Conservation (phyloP, 1,140 invertebrate genomes). For the Ceratosolen fusciceps region DNA sequence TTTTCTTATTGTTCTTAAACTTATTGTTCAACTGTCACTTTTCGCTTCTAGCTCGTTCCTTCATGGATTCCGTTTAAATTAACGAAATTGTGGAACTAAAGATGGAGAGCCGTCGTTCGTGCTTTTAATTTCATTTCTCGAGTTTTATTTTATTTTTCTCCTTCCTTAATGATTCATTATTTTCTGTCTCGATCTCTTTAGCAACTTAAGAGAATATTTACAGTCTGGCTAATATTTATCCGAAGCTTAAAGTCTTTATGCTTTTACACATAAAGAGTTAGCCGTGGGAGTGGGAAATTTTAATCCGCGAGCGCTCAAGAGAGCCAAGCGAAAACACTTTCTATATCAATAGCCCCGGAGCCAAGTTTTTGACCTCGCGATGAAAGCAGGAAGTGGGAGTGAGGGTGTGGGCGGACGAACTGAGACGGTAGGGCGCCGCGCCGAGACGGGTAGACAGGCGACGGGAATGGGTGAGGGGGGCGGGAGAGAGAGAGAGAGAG, state of each 20-base stretch:
- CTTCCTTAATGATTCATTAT: too few relatives aligned
- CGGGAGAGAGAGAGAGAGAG: neutral
- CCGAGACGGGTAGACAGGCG: neutral
- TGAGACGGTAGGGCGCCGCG: neutral
- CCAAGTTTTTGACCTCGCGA: neutral
- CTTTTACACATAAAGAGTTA: too few relatives aligned
- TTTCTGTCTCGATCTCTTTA: neutral
- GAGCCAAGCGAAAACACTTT: neutral
- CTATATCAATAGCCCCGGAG: neutral
- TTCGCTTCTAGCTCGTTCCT: neutral
- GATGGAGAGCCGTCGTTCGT: too few relatives aligned
- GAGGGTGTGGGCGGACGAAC: too few relatives aligned
- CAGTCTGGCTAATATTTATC: too few relatives aligned
- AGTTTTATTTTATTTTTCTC: too few relatives aligned
- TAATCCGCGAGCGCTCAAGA: too few relatives aligned
- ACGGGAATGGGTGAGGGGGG: neutral
- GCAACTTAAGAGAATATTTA: too few relatives aligned
- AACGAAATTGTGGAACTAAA: too few relatives aligned
- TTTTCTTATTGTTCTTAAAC: neutral
- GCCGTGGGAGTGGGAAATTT: too few relatives aligned
- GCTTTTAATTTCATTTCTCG: too few relatives aligned
- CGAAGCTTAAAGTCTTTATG: too few relatives aligned
- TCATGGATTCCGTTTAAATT: neutral
- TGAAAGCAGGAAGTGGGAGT: neutral
- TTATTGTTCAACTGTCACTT: neutral